A percentile compares a stretch with the other conserved stretches of the same genome.
Conservation (phyloP, 2,113 vertebrate genomes). For the Sinocyclocheilus anshuiensis region DNA sequence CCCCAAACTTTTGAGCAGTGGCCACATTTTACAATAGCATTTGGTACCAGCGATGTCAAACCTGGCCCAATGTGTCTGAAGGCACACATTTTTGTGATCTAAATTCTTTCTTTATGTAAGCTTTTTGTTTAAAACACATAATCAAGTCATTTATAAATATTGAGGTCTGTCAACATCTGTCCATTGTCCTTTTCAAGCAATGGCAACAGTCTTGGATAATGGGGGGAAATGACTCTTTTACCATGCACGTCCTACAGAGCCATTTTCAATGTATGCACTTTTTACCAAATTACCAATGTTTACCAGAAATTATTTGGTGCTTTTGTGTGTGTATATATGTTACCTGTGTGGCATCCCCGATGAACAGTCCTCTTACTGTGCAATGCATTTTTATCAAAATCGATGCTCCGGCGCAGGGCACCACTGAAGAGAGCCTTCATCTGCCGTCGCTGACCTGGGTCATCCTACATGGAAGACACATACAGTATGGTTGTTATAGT, state of each 20-base stretch:
- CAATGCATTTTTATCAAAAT: conserved; percentile 75
- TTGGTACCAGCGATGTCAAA: background rate
- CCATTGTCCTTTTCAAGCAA: background rate
- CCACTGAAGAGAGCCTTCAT: conserved; percentile 83
- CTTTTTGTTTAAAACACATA: background rate
- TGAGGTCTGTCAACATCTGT: background rate
- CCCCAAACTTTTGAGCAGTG: too few species aligned
- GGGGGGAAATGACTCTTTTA: background rate
- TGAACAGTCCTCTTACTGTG: conserved; percentile 78
- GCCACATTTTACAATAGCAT: background rate
- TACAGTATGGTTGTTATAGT: background rate
- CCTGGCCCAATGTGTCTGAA: background rate
- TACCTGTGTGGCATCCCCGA: conserved; percentile 75
- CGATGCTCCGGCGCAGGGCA: conserved; percentile 77
- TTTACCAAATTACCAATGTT: background rate
- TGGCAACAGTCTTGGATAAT: conserved; percentile 21
- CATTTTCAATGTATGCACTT: background rate
- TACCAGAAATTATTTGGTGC: background rate
- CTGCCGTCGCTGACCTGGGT: conserved; percentile 79
- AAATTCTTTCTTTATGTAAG: background rate
- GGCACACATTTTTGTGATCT: background rate
- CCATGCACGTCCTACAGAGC: background rate
- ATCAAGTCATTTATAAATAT: conserved; percentile 11
- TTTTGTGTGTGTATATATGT: background rate
- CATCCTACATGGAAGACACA: conserved; percentile 70